A percentile compares a stretch with the other conserved stretches of the same genome.
Evolutionary conservation across 2,113 vertebrate species (phyloP).

Genomic region (Echinops telfairi): DNA sequence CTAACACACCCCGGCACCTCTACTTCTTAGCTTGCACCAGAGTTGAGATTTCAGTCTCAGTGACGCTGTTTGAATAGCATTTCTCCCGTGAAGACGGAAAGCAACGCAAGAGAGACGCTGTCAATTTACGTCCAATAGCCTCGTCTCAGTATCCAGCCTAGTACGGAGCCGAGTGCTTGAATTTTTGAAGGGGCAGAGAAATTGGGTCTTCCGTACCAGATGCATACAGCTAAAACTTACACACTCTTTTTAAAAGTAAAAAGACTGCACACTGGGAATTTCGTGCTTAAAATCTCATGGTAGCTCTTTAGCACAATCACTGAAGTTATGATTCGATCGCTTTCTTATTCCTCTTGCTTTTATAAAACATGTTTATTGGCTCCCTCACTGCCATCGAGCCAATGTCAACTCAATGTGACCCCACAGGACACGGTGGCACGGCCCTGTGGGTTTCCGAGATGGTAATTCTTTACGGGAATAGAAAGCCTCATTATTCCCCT

Average conservation of each 20-base stretch:
- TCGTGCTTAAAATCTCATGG: neutral
- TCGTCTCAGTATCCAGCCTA: neutral
- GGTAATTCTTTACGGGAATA: too few species aligned
- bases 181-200: neutral
- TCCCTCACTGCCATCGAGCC: too few species aligned
- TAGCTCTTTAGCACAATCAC: neutral
- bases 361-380: neutral
- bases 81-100: neutral
- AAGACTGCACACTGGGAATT: neutral
- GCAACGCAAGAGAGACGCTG: neutral
- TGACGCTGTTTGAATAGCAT: neutral
- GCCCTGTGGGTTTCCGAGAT: too few species aligned
- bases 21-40: neutral
- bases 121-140: neutral
- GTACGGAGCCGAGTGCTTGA: neutral
- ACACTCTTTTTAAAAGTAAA: neutral
- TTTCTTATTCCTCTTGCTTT: neutral
- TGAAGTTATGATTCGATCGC: too few species aligned
- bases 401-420: too few species aligned
- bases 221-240: neutral
- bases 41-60: neutral
- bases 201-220: neutral
- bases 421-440: too few species aligned
- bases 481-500: too few species aligned
- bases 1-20: neutral